Conservation (phyloP, 2,113 vertebrate species). For the Xenotilapia flavipinnis region DNA sequence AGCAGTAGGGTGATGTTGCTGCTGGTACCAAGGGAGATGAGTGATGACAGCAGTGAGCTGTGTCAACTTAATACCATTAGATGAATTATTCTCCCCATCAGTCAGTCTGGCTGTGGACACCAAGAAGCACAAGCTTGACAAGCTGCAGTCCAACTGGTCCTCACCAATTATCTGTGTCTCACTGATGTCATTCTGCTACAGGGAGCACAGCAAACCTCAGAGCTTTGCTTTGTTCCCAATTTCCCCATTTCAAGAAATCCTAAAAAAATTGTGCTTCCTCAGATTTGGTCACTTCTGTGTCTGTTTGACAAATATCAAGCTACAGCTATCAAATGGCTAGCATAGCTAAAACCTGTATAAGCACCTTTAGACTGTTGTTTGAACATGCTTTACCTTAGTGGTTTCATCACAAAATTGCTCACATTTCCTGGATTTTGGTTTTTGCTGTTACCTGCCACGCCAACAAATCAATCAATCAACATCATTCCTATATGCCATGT, state of each 20-base stretch:
- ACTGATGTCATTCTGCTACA: background rate
- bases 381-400: background rate
- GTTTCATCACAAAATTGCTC: background rate
- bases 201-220: background rate
- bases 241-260: background rate
- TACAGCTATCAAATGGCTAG: background rate
- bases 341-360: background rate
- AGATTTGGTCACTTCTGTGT: background rate
- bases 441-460: background rate
- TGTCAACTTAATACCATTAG: conserved; percentile 48
- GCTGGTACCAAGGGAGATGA: conserved; percentile 4
- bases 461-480: background rate
- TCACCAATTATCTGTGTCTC: background rate
- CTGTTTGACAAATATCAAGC: background rate
- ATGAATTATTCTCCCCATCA: conserved; percentile 52
- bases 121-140: background rate
- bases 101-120: conserved; percentile 22
- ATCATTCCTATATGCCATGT: background rate
- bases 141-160: background rate
- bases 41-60: conserved; percentile 32
- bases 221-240: background rate
- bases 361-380: background rate
- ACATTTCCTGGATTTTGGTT: background rate
- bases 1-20: background rate
- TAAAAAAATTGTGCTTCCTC: background rate